A percentile compares a stretch with the other conserved stretches of the same genome.
Evolutionary conservation across 2,888 invertebrate species (phyloP).

Genomic region (Penaeus monodon): DNA sequence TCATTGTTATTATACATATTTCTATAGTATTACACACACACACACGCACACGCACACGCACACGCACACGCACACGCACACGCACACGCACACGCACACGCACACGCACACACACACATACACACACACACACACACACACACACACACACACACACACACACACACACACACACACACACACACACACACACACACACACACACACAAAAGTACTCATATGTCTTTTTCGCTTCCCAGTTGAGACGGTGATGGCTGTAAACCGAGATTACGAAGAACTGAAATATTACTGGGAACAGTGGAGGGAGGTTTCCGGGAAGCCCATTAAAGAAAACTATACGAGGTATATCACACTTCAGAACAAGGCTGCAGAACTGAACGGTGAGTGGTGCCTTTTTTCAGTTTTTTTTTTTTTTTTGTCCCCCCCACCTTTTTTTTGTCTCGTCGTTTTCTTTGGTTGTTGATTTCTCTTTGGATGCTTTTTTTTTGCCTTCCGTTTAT

Average conservation of each 20-base stretch:
- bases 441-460: too few species aligned
- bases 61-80: neutral
- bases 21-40: neutral
- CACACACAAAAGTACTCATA: neutral
- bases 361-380: conserved; percentile 47
- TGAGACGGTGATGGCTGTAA: conserved; percentile 30
- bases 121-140: conserved; percentile 13
- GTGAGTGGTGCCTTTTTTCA: neutral
- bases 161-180: conserved; percentile 21
- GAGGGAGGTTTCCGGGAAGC: conserved; percentile 64
- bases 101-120: neutral
- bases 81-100: neutral
- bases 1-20: neutral
- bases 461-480: too few species aligned
- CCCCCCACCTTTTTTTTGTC: too few species aligned
- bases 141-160: conserved; percentile 15
- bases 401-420: too few species aligned
- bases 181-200: neutral
- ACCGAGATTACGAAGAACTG: conserved; percentile 54
- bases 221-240: conserved; percentile 29
- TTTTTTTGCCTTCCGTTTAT: too few species aligned
- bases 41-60: conserved; percentile 7
- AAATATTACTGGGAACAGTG: conserved; percentile 65
- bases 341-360: conserved; percentile 55
- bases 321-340: conserved; percentile 57